Evolutionary conservation across 2,113 vertebrate species (phyloP).

Genomic region (Lates calcarifer): DNA sequence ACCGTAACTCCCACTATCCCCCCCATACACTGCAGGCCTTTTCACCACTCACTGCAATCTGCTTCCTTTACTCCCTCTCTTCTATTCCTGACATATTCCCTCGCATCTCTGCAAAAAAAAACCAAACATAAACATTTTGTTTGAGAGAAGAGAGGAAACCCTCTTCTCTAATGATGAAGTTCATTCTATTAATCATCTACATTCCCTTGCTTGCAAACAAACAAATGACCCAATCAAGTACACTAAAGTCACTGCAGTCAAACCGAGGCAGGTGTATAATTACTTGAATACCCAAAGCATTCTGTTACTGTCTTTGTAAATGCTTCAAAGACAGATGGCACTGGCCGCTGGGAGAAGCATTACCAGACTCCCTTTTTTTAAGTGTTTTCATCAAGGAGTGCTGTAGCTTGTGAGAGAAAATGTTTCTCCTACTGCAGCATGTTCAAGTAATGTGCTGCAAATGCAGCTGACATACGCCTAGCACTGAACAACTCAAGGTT

Average conservation of each 20-base stretch:
- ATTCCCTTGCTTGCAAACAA: constrained; percentile 1
- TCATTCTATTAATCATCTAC: background rate
- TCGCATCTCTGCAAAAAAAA: background rate
- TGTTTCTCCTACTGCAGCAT: background rate
- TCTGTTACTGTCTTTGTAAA: constrained; percentile 8
- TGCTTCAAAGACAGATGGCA: constrained; percentile 13
- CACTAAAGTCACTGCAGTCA: background rate
- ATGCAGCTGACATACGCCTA: background rate
- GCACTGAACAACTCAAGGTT: background rate
- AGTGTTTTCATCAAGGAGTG: constrained; percentile 8
- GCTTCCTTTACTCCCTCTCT: background rate
- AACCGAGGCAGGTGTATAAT: constrained; percentile 14
- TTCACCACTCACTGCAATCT: background rate
- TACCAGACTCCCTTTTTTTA: background rate
- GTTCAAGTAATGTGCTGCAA: background rate
- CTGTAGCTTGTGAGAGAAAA: background rate
- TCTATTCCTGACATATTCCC: background rate
- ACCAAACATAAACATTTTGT: background rate
- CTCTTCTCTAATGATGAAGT: background rate
- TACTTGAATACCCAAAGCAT: background rate
- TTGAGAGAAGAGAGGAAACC: background rate
- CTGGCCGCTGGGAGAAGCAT: background rate
- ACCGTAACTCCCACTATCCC: background rate
- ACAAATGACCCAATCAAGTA: constrained; percentile 22
- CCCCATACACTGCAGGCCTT: background rate